Percentiles rank a stretch among this genome's conserved stretches.
These are phyloP conservation scores for Vidua macroura DNA, from an alignment of 2,113 vertebrate species.

Conservation along the genomic window DNA sequence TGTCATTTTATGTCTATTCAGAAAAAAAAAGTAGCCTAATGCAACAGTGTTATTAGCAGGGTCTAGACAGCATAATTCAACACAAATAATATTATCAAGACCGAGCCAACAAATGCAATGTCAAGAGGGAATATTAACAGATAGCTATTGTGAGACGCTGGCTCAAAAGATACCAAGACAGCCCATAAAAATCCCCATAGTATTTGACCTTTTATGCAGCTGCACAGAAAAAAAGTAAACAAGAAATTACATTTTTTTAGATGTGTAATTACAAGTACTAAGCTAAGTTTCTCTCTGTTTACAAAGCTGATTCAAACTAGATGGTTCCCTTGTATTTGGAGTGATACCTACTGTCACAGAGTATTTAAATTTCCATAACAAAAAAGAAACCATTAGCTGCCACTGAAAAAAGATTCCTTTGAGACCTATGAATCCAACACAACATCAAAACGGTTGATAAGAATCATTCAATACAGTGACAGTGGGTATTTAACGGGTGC, in stretches of 20 bases:
- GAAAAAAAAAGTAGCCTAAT: neutral
- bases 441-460: neutral
- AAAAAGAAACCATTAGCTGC: neutral
- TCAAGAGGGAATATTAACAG: constrained; percentile 47
- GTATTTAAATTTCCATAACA: neutral
- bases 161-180: neutral
- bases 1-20: neutral
- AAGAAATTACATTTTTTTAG: constrained; percentile 40
- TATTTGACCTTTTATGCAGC: constrained; percentile 45
- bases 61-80: neutral
- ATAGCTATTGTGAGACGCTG: constrained; percentile 44
- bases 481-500: neutral
- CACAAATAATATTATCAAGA: neutral
- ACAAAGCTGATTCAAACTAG: neutral
- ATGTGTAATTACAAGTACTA: constrained; percentile 2
- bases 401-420: neutral
- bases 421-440: neutral
- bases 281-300: neutral
- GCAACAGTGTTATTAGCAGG: neutral
- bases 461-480: neutral
- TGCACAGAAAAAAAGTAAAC: constrained; percentile 64
- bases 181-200: constrained; percentile 31
- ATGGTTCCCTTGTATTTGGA: neutral
- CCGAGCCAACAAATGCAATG: neutral
- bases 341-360: neutral